Conservation (phyloP, 1,140 invertebrate genomes). For the Trichomalopsis sarcophagae region DNA sequence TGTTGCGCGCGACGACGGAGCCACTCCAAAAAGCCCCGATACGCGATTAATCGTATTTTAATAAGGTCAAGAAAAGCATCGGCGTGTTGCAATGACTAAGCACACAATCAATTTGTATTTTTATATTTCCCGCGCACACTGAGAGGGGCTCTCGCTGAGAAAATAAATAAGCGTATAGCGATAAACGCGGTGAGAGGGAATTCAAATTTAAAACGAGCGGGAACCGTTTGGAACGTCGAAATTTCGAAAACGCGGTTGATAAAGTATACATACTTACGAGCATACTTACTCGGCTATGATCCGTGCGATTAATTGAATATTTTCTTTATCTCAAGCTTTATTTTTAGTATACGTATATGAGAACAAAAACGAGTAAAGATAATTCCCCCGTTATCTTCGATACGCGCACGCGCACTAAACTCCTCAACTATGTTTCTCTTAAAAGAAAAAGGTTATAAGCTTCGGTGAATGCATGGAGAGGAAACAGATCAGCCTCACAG, state of each 20-base stretch:
- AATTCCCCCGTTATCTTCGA: too few relatives aligned
- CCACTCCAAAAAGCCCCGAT: background rate
- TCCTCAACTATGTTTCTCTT: background rate
- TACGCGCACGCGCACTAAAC: background rate
- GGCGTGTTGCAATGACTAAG: slow-evolving; percentile 21
- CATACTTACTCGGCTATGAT: background rate
- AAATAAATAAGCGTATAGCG: background rate
- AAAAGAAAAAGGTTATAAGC: background rate
- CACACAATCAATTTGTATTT: slow-evolving; percentile 28
- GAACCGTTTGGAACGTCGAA: background rate
- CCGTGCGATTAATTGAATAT: background rate
- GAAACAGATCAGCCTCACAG: background rate
- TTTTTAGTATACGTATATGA: background rate
- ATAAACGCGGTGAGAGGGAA: background rate
- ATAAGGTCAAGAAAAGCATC: slow-evolving; percentile 16
- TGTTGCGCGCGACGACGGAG: background rate
- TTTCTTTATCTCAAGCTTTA: background rate
- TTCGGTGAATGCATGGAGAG: background rate
- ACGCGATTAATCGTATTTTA: slow-evolving; percentile 23
- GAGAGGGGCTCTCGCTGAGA: too few relatives aligned
- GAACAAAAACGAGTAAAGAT: too few relatives aligned
- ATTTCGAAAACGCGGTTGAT: background rate
- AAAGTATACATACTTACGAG: background rate
- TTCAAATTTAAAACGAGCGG: background rate
- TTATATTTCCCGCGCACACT: background rate